These are phyloP conservation scores for Drosophila repletoides DNA, from an alignment of 1,140 invertebrate genomes.

Conservation along the genomic window DNA sequence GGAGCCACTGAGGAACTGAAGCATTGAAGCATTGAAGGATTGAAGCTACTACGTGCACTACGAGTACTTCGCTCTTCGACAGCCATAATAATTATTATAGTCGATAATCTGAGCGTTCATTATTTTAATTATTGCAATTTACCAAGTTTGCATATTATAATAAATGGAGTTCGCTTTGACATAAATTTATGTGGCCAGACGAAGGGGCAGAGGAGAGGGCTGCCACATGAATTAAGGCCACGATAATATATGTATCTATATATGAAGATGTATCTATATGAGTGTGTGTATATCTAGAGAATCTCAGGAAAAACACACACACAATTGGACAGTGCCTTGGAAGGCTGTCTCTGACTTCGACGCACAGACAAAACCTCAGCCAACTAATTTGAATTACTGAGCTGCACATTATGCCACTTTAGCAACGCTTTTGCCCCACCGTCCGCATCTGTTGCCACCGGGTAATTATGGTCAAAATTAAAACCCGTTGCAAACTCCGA, in stretches of 20 bases:
- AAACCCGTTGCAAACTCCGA: conserved; percentile 27
- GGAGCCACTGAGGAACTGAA: too few relatives aligned
- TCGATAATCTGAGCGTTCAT: conserved; percentile 75
- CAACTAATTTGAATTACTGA: conserved; percentile 77
- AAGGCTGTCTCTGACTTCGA: neutral
- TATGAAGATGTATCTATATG: neutral
- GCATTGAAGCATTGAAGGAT: too few relatives aligned
- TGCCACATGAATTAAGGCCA: conserved; percentile 11
- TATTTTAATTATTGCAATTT: conserved; percentile 81
- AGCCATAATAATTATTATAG: conserved; percentile 69
- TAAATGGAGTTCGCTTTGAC: conserved; percentile 61
- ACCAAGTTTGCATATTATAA: conserved; percentile 77
- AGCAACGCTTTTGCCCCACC: neutral
- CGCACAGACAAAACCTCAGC: conserved; percentile 15
- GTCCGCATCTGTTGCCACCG: neutral
- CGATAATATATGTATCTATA: neutral
- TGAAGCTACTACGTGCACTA: too few relatives aligned
- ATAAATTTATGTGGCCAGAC: conserved; percentile 54
- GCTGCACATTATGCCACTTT: conserved; percentile 26
- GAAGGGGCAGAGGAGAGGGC: neutral
- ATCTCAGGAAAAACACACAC: too few relatives aligned
- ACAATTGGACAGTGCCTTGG: neutral
- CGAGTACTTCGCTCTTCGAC: conserved; percentile 50
- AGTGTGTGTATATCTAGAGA: conserved; percentile 3
- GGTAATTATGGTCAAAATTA: conserved; percentile 62